Conservation (phyloP, 2,113 vertebrate genomes). For the Cebidichthys violaceus region DNA sequence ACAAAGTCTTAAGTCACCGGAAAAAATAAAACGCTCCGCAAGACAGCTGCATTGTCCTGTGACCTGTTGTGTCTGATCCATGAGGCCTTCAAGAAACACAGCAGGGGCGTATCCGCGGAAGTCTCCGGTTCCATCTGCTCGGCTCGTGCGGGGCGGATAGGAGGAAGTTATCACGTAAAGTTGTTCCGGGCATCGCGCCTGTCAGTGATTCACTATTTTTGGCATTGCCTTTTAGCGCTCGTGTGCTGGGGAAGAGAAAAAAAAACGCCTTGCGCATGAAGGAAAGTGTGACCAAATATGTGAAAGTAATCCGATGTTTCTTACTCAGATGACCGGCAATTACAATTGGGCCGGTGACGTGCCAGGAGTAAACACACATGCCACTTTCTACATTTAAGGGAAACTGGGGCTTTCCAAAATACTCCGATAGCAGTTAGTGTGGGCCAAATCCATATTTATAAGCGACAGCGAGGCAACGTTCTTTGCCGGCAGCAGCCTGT, state of each 20-base stretch:
- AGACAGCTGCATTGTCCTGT: conserved; percentile 46
- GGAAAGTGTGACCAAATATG: conserved; percentile 65
- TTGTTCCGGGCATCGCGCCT: conserved; percentile 67
- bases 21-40: neutral
- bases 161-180: conserved; percentile 67
- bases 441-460: conserved; percentile 81
- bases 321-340: conserved; percentile 56
- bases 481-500: conserved; percentile 78
- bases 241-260: conserved; percentile 27
- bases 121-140: conserved; percentile 71
- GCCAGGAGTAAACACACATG: conserved; percentile 67
- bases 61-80: conserved; percentile 75
- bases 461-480: conserved; percentile 74
- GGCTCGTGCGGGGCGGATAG: conserved; percentile 40
- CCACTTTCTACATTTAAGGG: conserved; percentile 54
- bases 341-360: conserved; percentile 38
- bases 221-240: conserved; percentile 57
- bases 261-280: conserved; percentile 44
- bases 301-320: conserved; percentile 60
- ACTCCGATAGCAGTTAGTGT: conserved; percentile 72
- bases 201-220: conserved; percentile 69
- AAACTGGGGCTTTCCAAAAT: conserved; percentile 63
- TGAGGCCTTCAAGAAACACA: conserved; percentile 64
- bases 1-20: conserved; percentile 27
- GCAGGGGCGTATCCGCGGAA: conserved; percentile 48